These are phyloP conservation scores for Danaus chrysippus DNA, from an alignment of 2,888 invertebrate species.

Conservation along the genomic window DNA sequence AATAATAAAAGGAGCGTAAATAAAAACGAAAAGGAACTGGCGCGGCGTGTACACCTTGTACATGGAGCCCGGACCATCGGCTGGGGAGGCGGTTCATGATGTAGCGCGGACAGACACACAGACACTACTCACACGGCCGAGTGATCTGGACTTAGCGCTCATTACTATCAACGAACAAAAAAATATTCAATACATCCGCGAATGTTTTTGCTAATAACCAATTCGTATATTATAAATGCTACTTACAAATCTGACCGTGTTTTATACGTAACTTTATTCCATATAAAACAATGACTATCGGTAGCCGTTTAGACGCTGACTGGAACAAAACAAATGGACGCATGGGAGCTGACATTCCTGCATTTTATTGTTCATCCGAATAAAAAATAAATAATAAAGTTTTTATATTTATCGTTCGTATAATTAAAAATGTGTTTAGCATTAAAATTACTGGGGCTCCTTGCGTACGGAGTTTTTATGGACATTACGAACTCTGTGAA, in stretches of 20 bases:
- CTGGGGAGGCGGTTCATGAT: slow-evolving; percentile 42
- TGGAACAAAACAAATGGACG: slow-evolving; percentile 43
- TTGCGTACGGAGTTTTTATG: too few species aligned
- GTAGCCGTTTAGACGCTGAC: slow-evolving; percentile 48
- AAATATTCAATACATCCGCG: too few species aligned
- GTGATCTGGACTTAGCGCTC: too few species aligned
- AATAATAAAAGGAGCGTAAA: slow-evolving; percentile 79
- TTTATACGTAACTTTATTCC: slow-evolving; percentile 16
- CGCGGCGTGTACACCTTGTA: slow-evolving; percentile 78
- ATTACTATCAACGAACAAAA: too few species aligned
- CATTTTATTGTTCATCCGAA: slow-evolving; percentile 12
- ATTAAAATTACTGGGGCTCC: too few species aligned
- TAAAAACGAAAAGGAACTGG: slow-evolving; percentile 79
- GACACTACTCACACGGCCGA: too few species aligned
- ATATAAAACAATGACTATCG: slow-evolving; percentile 55
- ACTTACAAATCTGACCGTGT: slow-evolving; percentile 10
- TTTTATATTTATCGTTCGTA: slow-evolving; percentile 1
- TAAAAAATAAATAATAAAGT: neutral
- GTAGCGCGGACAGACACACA: neutral
- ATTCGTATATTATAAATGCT: slow-evolving; percentile 10
- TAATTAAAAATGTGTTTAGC: too few species aligned
- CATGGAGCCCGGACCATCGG: slow-evolving; percentile 77
- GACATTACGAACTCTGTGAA: too few species aligned
- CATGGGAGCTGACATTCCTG: slow-evolving; percentile 29
- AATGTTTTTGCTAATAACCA: too few species aligned